phyloP scores from a whole-genome alignment of 2,113 vertebrate species.

The Pipra filicauda region DNA sequence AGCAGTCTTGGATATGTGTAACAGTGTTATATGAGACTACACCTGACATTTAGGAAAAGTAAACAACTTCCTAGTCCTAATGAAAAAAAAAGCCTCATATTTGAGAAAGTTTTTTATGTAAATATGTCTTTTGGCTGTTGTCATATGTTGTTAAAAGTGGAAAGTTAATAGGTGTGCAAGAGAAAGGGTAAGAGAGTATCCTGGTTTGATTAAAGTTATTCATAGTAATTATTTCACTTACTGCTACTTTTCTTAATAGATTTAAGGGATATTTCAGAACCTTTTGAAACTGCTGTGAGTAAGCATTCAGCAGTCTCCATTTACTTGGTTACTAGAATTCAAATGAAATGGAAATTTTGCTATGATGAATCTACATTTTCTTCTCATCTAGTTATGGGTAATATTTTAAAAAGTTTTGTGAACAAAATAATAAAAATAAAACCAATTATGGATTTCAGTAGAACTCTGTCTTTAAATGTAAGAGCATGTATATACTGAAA shows the following conservation, averaged over 20 bases:
- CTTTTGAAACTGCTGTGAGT: neutral
- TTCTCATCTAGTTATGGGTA: neutral
- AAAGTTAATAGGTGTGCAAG: neutral
- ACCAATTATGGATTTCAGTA: neutral
- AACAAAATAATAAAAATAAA: neutral
- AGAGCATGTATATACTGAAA: neutral
- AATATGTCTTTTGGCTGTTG: neutral
- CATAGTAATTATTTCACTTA: neutral
- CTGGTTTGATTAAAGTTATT: neutral
- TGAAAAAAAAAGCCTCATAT: neutral
- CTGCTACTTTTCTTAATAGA: neutral
- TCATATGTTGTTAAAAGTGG: neutral
- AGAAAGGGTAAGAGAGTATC: neutral
- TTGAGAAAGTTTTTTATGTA: neutral
- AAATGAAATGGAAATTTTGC: neutral
- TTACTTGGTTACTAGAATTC: neutral
- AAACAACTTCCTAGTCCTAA: neutral
- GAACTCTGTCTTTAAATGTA: neutral
- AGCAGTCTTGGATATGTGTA: neutral
- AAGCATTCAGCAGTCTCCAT: neutral
- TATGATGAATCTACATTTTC: neutral
- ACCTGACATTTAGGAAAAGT: neutral
- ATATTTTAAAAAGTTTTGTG: neutral
- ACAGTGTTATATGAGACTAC: neutral
- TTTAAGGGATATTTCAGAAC: neutral